phyloP scores from a whole-genome alignment of 2,888 invertebrate genomes.

The Sesamia inferens region DNA sequence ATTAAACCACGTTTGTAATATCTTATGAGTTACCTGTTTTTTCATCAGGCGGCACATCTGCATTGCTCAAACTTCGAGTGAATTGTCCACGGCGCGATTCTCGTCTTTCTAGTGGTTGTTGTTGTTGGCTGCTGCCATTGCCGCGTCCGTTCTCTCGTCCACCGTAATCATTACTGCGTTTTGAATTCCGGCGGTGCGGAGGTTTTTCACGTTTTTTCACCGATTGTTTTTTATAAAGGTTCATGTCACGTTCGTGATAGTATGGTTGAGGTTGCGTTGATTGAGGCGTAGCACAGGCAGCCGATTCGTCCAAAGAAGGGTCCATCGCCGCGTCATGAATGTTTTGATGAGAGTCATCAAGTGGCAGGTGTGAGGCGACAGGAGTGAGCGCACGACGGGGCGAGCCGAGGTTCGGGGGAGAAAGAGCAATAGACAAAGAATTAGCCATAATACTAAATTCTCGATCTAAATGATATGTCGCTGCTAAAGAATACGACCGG shows the following conservation, averaged over 20 bases:
- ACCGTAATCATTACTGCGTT: slow-evolving; percentile 91
- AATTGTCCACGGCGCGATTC: slow-evolving; percentile 91
- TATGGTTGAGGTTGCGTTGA: slow-evolving; percentile 55
- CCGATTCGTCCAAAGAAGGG: slow-evolving; percentile 57
- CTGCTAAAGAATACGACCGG: slow-evolving; percentile 80
- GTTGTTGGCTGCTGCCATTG: slow-evolving; percentile 86
- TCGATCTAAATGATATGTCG: slow-evolving; percentile 80
- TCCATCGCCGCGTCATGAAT: slow-evolving; percentile 70
- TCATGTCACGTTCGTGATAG: slow-evolving; percentile 53
- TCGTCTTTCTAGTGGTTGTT: slow-evolving; percentile 88
- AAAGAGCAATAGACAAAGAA: slow-evolving; percentile 89
- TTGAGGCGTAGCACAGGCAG: slow-evolving; percentile 52
- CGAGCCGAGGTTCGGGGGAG: slow-evolving; percentile 89
- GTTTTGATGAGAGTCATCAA: slow-evolving; percentile 77
- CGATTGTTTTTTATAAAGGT: slow-evolving; percentile 70
- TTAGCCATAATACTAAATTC: slow-evolving; percentile 89
- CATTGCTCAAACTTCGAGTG: slow-evolving; percentile 95
- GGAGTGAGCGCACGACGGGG: slow-evolving; percentile 86
- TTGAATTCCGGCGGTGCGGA: slow-evolving; percentile 77
- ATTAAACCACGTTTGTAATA: slow-evolving; percentile 21
- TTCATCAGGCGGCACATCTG: slow-evolving; percentile 95
- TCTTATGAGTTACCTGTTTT: slow-evolving; percentile 89
- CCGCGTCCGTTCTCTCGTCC: slow-evolving; percentile 89
- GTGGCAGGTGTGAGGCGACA: slow-evolving; percentile 80
- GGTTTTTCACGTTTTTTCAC: slow-evolving; percentile 69